Conservation (phyloP, 2,888 invertebrate species). For the Deroplatys truncata region DNA sequence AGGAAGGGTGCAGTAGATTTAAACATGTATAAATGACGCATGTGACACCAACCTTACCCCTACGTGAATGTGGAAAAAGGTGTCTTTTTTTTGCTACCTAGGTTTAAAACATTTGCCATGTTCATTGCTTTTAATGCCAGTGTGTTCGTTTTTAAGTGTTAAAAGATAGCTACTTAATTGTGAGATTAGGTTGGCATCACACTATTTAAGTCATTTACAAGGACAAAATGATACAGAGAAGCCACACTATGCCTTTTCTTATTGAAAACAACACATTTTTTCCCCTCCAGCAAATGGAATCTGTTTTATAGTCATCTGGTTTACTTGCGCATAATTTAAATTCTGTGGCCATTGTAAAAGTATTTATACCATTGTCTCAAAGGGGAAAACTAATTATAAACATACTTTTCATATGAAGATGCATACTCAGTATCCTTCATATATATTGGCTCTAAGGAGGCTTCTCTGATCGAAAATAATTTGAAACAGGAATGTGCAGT, state of each 20-base stretch:
- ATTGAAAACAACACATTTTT: not conserved
- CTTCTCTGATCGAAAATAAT: not conserved
- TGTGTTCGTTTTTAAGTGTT: not conserved
- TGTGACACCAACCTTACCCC: not conserved
- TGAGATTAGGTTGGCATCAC: not conserved
- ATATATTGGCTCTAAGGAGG: not conserved
- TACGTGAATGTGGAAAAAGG: not conserved
- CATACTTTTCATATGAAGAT: not conserved
- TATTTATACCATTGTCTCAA: not conserved
- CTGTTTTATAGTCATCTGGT: not conserved
- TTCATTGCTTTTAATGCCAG: not conserved
- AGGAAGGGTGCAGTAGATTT: not conserved
- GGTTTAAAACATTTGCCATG: not conserved
- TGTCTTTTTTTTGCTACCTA: not conserved
- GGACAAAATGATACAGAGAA: not conserved
- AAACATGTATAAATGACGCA: not conserved
- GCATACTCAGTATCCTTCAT: not conserved
- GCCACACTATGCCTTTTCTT: not conserved
- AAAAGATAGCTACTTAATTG: not conserved
- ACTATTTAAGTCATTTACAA: not conserved
- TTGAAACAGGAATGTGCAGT: not conserved
- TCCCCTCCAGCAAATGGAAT: not conserved
- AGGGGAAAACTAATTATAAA: not conserved
- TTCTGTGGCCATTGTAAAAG: slow-evolving; percentile 29
- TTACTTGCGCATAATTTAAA: not conserved